Base-by-base conservation (phyloP, 2,888 invertebrate genomes). In the Prostheceraeus crozeri region DNA sequence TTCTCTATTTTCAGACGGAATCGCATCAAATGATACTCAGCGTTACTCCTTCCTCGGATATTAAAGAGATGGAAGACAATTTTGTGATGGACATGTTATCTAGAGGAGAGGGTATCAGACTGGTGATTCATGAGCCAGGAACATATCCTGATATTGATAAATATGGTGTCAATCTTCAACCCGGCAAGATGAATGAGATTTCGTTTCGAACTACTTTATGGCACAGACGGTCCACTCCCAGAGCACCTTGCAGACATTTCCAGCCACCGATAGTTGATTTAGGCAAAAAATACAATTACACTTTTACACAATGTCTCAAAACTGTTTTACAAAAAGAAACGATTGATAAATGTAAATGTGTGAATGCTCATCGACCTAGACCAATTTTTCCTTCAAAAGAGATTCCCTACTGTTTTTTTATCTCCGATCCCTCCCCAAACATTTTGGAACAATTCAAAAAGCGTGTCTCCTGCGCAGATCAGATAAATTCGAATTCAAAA, bases 171-270 rank as follows among this genome's bases (percentile, higher is more conserved):
- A 59, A 59, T 35, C 35, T 59, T 35, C 54, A 59, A 23, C 59
- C 59, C 1, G 59, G 59, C 8, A 55, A 58, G 10, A 59, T 59
- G 59, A 59, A 59, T 28, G 59, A 60, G 21, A 58, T 59, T 10
- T 59, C 10, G 21, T 59, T 35, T 21, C 35, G 35, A 21, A 58
- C 33, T 25, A 45, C 40, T 4, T 21, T 19, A 10, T 59, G 59
- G 59, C n/a, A 16, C 6, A 19, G 56, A 36, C 19, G 27, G 11
- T 25, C 25, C 30, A 59, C 31, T 8, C 59, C 59, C 6, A 59
- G 23, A 27, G 1, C 16, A 19, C 35, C 33, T n/a, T 59, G 59
- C 14, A 11, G 19, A 35, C 35, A 59, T 28, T 35, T 59, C 14
- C 59, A 59, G 35, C 33, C 11, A 10, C 52, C 27, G 6, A 59